A percentile compares a stretch with the other conserved stretches of the same genome.
phyloP scores from a whole-genome alignment of 2,797 vertebrate genomes.

The Acrocephalus scirpaceus region DNA sequence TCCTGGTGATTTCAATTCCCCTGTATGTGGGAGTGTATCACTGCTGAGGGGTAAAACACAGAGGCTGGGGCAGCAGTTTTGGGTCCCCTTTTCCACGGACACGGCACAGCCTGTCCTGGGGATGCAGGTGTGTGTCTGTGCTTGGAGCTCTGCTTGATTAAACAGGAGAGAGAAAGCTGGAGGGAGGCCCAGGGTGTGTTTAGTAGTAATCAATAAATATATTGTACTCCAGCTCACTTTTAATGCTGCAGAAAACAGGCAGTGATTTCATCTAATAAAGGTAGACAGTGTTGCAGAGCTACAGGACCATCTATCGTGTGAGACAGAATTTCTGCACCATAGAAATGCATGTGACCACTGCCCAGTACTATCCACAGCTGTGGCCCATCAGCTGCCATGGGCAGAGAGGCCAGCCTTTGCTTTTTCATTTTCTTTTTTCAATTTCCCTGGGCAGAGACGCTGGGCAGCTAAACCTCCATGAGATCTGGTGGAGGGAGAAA shows the following conservation, averaged over 20 bases:
- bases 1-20: background rate
- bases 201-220: constrained; percentile 12
- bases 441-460: background rate
- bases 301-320: background rate
- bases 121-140: background rate
- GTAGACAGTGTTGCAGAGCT: background rate
- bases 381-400: background rate
- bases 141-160: background rate
- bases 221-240: constrained; percentile 12
- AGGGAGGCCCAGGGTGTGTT: background rate
- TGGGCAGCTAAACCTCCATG: background rate
- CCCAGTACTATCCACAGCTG: background rate
- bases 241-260: constrained; percentile 24
- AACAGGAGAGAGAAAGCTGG: background rate
- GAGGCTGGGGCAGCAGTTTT: background rate
- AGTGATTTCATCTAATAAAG: constrained; percentile 35
- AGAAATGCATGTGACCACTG: accelerated
- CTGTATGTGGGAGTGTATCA: background rate
- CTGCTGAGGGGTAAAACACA: background rate
- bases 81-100: background rate
- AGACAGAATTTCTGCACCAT: background rate
- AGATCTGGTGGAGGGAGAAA: background rate
- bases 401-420: background rate
- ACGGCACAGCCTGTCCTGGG: background rate
- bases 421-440: background rate